Percentiles rank a stretch among this genome's conserved stretches.
These are phyloP conservation scores for Adineta ricciae DNA, from an alignment of 2,888 invertebrate species.

Conservation along the genomic window DNA sequence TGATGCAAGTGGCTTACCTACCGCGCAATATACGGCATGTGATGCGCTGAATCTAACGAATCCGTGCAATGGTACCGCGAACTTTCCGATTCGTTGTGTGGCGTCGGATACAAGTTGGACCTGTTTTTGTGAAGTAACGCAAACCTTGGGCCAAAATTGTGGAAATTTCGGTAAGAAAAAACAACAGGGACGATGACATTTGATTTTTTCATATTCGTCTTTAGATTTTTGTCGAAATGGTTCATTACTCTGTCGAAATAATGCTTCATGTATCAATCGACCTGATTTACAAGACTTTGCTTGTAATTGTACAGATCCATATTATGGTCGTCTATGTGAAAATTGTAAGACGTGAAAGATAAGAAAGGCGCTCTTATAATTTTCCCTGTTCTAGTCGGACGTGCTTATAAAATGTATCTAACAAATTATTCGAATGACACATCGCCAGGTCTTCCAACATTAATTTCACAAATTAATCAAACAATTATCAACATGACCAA, in stretches of 20 bases:
- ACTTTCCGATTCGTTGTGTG: not conserved
- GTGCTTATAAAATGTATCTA: not conserved
- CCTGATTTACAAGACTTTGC: not conserved
- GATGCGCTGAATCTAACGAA: not conserved
- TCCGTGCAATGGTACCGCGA: not conserved
- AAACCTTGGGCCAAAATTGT: not conserved
- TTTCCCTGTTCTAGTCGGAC: not conserved
- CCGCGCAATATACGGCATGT: not conserved
- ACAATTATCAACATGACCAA: not conserved
- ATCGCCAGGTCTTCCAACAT: not conserved
- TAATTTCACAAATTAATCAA: not conserved
- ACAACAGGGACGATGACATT: not conserved
- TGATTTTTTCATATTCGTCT: not conserved
- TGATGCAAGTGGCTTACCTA: not conserved
- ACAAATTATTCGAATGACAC: not conserved
- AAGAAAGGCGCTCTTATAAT: not conserved
- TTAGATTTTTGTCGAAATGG: constrained; percentile 13
- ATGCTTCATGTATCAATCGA: constrained; percentile 28
- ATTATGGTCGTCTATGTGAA: constrained; percentile 2
- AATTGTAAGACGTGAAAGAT: not conserved
- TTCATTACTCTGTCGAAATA: constrained; percentile 25
- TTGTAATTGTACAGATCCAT: not conserved
- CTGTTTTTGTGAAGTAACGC: not conserved
- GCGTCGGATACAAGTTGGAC: not conserved
- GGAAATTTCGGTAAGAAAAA: not conserved